Percentiles rank a stretch among this genome's conserved stretches.
Conservation (phyloP, 2,797 vertebrate species). For the Falco cherrug region DNA sequence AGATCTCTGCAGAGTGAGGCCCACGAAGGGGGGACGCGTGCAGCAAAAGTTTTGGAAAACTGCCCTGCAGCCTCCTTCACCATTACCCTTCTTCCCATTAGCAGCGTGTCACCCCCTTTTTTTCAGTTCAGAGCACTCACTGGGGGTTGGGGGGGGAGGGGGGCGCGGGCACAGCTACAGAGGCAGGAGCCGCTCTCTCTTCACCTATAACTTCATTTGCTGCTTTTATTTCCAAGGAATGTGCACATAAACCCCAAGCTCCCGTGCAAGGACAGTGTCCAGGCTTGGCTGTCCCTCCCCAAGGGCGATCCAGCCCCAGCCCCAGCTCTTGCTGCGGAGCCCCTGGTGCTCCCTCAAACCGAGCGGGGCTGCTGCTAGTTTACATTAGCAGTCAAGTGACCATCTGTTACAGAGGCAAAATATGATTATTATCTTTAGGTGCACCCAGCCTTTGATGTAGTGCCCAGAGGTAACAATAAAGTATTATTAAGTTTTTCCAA, state of each 20-base stretch:
- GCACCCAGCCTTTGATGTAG: neutral
- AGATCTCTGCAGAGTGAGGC: constrained; percentile 58
- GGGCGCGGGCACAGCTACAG: neutral
- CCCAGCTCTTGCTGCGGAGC: neutral
- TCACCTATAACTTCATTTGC: neutral
- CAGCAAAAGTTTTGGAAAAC: constrained; percentile 36
- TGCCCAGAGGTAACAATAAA: neutral
- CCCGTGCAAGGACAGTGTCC: neutral
- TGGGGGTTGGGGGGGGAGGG: neutral
- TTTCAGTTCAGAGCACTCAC: neutral
- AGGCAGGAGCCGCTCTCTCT: neutral
- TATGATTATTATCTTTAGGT: constrained; percentile 1
- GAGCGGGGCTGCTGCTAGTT: neutral
- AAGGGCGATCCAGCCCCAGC: neutral
- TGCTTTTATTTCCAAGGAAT: neutral
- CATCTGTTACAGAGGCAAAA: constrained; percentile 25
- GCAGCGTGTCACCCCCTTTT: neutral
- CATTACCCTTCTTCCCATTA: neutral
- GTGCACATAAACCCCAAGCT: neutral
- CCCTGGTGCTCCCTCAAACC: neutral
- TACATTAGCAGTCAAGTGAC: neutral
- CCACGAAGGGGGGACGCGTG: neutral
- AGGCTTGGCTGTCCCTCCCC: neutral
- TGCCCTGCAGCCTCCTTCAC: neutral
- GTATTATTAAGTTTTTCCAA: neutral